Evolutionary conservation across 2,113 vertebrate genomes (phyloP).

Genomic region (Petaurus breviceps): DNA sequence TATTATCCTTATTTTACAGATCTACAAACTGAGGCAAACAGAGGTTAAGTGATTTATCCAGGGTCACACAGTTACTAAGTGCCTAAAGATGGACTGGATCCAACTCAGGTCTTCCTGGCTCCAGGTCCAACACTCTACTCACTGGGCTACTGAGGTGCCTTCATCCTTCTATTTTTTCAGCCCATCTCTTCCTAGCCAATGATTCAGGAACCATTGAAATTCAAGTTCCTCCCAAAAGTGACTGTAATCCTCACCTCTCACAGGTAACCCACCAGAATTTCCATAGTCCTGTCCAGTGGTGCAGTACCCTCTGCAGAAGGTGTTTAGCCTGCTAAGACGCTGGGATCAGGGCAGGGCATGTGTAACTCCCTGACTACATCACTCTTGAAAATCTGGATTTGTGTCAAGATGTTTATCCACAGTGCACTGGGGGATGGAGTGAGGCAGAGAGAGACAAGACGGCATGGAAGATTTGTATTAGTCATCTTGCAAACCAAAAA

Average conservation of each 20-base stretch:
- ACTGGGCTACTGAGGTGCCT: background rate
- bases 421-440: background rate
- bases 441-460: background rate
- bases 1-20: background rate
- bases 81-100: background rate
- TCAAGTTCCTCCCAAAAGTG: background rate
- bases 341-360: background rate
- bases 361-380: background rate
- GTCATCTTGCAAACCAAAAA: conserved; percentile 10
- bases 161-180: background rate
- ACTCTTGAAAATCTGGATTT: background rate
- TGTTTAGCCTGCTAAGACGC: background rate
- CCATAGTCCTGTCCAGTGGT: background rate
- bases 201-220: background rate
- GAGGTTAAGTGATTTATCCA: background rate
- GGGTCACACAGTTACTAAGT: background rate
- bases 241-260: background rate
- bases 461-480: background rate
- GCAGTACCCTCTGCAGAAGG: background rate
- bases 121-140: background rate
- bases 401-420: background rate
- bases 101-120: background rate
- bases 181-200: background rate
- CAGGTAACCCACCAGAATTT: background rate
- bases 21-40: background rate